Base-by-base conservation (phyloP, 2,888 invertebrate genomes). In the Eilema sororculum region DNA sequence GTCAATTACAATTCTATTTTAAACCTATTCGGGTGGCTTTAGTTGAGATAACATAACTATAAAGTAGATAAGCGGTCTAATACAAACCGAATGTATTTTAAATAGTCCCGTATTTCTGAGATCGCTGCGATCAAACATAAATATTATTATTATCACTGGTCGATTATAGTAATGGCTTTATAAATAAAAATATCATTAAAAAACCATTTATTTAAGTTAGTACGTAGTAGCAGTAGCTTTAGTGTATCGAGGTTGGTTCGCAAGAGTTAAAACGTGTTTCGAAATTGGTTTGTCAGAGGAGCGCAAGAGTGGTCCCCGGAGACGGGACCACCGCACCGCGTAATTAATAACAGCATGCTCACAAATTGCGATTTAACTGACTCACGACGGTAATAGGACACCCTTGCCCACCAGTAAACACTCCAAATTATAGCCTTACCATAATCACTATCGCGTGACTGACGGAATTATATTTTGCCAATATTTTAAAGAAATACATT, bases 261-360 rank as follows among this genome's bases (percentile, higher is more conserved):
- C 73, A 72, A 73, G 66, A 58, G 69, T 41, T 16, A 61, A 80
- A 76, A 81, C 79, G 69, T 74, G 83, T 86, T 86, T 80, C 84
- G 78, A 85, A 89, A 90, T 86, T 86, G 85, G 85, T 83, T 84
- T 86, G 86, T 86, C 86, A 85, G 82, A 80, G 78, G 80, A 79
- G 75, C 71, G 73, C 72, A 73, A 66, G 76, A 74, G 72, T 74
- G 75, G 74, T 72, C 69, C 73, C 77, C 72, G 67, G 74, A 79
- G 84, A 76, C 79, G 78, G 83, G 86, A 89, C 89, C 89, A 89
- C 87, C 86, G 72, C 78, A 79, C 78, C 57, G 81, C 77, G 79
- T 88, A 89, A 91, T 90, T 90, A 91, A 89, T 89, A 89, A 83
- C 85, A 85, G 81, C 86, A 76, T 83, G 86, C 85, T 87, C 80